Base-by-base conservation (phyloP, 2,888 invertebrate genomes). In the Heliconius ismenius region DNA sequence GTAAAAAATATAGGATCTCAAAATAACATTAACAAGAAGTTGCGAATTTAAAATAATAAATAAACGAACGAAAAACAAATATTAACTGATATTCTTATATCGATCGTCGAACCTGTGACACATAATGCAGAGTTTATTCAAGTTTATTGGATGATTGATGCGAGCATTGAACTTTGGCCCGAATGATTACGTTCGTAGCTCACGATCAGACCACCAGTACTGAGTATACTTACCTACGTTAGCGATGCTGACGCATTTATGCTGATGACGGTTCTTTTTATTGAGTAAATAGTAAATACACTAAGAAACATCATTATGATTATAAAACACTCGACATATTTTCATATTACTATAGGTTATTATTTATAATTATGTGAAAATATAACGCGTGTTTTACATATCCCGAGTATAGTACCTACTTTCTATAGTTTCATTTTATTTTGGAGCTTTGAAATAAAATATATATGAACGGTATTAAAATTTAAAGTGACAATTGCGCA, bases 101-200 rank as follows among this genome's bases (percentile, higher is more conserved):
- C 39, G 32, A n/a, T 36, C 70, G 32, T 70, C 69, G 69, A 58
- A 58, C 69, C 32, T 54, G n/a, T n/a, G 65, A 32, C 69, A 70
- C 54, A 26, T 10, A 54, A 13, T 84, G 36, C 58, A 18, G 64
- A 62, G 63, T 73, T 65, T 58, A 54, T 74, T 74, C 36, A 26
- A 39, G 65, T 64, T 64, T 49, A 49, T 74, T 74, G 26, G 21
- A 39, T 60, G 49, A 63, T 49, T 64, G 26, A 74, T 60, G 64
- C 62, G 62, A 36, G 62, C 49, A 6, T 43, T 64, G 58, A 70
- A 58, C 70, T 70, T 70, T 70, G 32, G 58, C 32, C 70, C 32
- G 70, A 58, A 58, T 36, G 58, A n/a, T 58, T 36, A 32, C 54
- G 54, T 32, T 58, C 32, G 68, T 49, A 28, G 32, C 32, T 32